These are phyloP conservation scores for Thalassaphorura encarpata DNA, from an alignment of 1,140 invertebrate species.

Conservation along the genomic window DNA sequence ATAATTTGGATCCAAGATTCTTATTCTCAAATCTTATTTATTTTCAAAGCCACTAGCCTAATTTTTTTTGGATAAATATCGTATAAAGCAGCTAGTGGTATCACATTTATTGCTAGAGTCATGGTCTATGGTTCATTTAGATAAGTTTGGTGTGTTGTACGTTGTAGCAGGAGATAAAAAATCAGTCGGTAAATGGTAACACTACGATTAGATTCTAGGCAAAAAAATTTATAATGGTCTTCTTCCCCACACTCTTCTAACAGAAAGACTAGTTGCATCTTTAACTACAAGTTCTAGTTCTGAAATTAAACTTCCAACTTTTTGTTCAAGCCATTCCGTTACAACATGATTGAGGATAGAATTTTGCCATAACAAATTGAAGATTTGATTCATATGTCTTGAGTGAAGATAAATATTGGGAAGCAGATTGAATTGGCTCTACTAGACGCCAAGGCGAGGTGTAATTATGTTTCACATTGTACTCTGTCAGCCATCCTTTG, in stretches of 20 bases:
- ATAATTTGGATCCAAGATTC: no score
- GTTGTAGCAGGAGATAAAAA: no score
- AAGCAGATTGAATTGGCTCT: slow-evolving; percentile 5
- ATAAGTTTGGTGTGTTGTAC: no score
- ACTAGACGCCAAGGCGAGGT: slow-evolving; percentile 17
- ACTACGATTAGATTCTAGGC: no score
- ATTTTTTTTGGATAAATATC: no score
- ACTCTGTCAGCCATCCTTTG: slow-evolving; percentile 17
- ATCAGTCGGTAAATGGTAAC: no score
- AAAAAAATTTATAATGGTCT: no score
- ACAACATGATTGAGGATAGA: slow-evolving; percentile 11
- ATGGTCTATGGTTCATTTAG: no score
- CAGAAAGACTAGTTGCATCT: slow-evolving; percentile 1
- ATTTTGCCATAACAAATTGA: not conserved
- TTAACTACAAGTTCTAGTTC: slow-evolving; percentile 1
- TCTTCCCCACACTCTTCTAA: slow-evolving; percentile 4
- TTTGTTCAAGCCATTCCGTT: slow-evolving; percentile 13
- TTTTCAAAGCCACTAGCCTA: no score
- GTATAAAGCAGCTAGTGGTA: no score
- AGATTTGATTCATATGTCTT: slow-evolving; percentile 3
- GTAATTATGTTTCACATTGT: slow-evolving; percentile 13
- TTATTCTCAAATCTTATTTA: no score
- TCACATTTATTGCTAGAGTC: no score
- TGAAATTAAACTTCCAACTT: not conserved
- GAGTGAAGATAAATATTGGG: slow-evolving; percentile 4